Evolutionary conservation across 2,888 invertebrate genomes (phyloP), one percentile per base, ranked within the genome.

Genomic region (Junonia oenone): DNA sequence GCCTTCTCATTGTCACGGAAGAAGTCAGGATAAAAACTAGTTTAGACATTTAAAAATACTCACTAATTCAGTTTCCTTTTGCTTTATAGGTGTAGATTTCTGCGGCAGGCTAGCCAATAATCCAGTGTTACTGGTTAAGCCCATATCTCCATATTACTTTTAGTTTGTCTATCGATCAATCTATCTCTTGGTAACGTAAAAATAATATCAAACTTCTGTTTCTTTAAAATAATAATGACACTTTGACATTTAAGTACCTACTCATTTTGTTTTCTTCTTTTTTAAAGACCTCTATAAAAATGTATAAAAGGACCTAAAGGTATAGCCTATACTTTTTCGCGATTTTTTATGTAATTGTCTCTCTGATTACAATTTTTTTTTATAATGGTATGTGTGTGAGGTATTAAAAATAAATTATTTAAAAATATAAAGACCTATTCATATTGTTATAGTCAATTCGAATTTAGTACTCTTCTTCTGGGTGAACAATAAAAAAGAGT

Each of bases 51-150:
- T 19, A 3, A 19, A n/a, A 6, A 4, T 19, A 47, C 54, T 43
- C 26, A 54, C 54, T 4, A 26, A 33, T n/a, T 14, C 17, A 13
- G 22, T 13, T 17, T 43, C 90, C 79, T 83, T 80, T 62, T 78
- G 75, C 61, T 65, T 73, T 14, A 72, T 63, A 38, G 68, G 61
- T n/a, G 63, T 40, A 37, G 79, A 75, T 70, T 91, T 93, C 77
- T 91, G 68, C 71, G 90, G 50, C 74, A 91, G 76, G 62, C 92
- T 92, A 3, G 94, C 93, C 58, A 93, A 72, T 56, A 94, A 78
- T 0, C 94, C 94, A 2, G 94, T 93, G 74, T 92, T 92, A 69
- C 94, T 94, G 11, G 92, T 91, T 9, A 91, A 69, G 40, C 90
- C 91, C 93, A 93, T 93, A 58, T 58, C 60, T 55, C 64, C 61